Conservation (phyloP, 37 sponge, comb jelly and placozoan species). For the Beroe forskalii region DNA sequence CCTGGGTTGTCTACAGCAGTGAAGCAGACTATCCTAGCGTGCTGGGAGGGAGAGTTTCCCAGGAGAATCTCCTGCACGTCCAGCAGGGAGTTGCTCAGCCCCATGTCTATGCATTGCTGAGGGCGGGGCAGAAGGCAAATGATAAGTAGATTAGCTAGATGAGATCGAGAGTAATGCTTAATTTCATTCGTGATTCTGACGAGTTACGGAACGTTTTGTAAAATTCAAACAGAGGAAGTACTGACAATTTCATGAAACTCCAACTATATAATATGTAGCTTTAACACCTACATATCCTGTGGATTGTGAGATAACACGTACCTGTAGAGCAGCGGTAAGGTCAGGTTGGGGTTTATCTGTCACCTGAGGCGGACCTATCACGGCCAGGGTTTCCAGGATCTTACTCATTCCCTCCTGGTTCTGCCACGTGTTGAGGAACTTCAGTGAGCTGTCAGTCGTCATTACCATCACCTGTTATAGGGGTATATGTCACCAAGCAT, state of each 20-base stretch:
- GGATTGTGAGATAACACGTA: slow-evolving; percentile 49
- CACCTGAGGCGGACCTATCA: slow-evolving; percentile 27
- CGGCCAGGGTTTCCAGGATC: slow-evolving; percentile 14
- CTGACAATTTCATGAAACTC: too few relatives aligned
- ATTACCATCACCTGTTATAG: slow-evolving; percentile 18
- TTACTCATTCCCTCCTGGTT: slow-evolving; percentile 15
- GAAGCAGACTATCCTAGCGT: slow-evolving; percentile 40
- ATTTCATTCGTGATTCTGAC: too few relatives aligned
- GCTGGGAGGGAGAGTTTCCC: background rate
- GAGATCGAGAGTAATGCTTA: too few relatives aligned
- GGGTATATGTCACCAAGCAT: too few relatives aligned
- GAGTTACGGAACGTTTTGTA: too few relatives aligned
- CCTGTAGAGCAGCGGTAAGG: slow-evolving; percentile 42
- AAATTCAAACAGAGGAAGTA: too few relatives aligned
- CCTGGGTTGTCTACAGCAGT: background rate
- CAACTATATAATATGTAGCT: too few relatives aligned
- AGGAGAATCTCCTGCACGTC: slow-evolving; percentile 31
- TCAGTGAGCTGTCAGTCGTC: background rate
- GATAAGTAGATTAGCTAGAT: too few relatives aligned
- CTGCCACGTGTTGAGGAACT: slow-evolving; percentile 40
- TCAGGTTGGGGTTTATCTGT: slow-evolving; percentile 3
- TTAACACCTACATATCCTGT: too few relatives aligned
- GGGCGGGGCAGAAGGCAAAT: background rate
- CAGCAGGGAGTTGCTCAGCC: background rate
- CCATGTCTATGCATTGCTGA: slow-evolving; percentile 55